Base-by-base conservation (phyloP, 2,113 vertebrate species). In the Amphiprion percula region DNA sequence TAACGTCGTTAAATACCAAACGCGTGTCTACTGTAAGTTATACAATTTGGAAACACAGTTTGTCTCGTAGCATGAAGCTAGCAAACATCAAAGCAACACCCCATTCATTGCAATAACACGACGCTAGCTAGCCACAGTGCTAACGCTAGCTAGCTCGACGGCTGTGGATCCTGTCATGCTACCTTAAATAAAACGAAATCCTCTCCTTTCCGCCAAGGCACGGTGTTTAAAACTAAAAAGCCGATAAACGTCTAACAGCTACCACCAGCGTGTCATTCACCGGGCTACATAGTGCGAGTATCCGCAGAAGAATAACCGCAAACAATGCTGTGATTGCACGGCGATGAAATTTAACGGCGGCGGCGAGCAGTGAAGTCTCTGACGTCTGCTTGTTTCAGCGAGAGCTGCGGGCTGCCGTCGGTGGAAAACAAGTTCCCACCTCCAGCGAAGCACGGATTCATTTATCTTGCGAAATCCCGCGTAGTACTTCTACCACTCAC, bases 121-220 rank as follows among this genome's bases (percentile, higher is more conserved):
- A 56, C 19, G 72, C 74, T 87, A 84, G 87, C 88, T 78, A 71
- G 59, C 4, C 24, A n/a, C 4, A 52, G 30, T 62, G 90, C 88
- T 91, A 90, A 68, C 2, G 77, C 63, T 89, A 90, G 87, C 74
- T 91, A 92, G 84, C 89, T 75, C 79, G 74, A 67, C 16, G 61
- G 50, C 67, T 65, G 9, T 10, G 93, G 74, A 95, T 94, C 93
- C 88, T 74, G 84, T 93, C 94, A 95, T 93, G 95, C 95, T 95
- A 95, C 95, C 95, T 95, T 95, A 95, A 95, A 95, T 95, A 95
- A 95, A 94, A 94, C 80, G 78, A 93, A 94, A 94, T 94, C 90
- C 92, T 88, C 86, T 90, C 84, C 87, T 92, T 94, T 95, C 92
- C 95, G 95, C 95, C 94, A 95, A 94, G 94, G 93, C 94, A 92